Evolutionary conservation across 2,888 invertebrate species (phyloP), one percentile per base, ranked within the genome.

Genomic region (Drosophila falleni): DNA sequence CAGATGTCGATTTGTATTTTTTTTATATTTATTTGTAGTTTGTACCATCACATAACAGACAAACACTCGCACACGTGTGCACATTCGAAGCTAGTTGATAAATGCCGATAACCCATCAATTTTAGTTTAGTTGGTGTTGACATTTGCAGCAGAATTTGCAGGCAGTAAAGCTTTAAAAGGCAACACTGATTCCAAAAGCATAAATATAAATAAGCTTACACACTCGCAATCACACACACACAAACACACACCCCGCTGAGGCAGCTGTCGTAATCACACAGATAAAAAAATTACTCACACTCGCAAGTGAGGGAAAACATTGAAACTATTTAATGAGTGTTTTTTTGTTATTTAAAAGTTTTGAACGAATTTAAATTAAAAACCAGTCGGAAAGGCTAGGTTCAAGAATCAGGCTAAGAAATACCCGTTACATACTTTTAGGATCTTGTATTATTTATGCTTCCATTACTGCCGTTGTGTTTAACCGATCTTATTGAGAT

Each of bases 31-130:
- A 39, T 39, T 39, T 47, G 37, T 58, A 35, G 10, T 46, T 60
- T 63, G 31, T 31, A 51, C 47, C 35, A 42, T 37, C 50, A 41
- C 23, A 8, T 47, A 66, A 44, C 11, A 42, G 33, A 13, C 16
- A 53, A 3, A 9, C 35, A 19, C 42, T 6, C 41, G 56, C 46
- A 63, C 44, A 56, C 41, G 60, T 42, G 29, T 10, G 19, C 16
- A 41, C 47, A 55, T 10, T 11, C 41, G 35, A 15, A 46, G 16
- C 0, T 23, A 10, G 23, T 16, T 41, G 39, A 33, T 39, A 29
- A 33, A 10, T 19, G 26, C 16, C 42, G 33, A 63, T 63, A 69
- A 68, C 74, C 64, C 74, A 78, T 79, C 78, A 79, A 74, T 78
- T 81, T 60, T 37, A 70, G 70, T 81, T 74, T 46, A 42, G 37